Evolutionary conservation across 2,797 vertebrate genomes (phyloP), one percentile per base, ranked within the genome.

Genomic region (Garrulus glandarius): DNA sequence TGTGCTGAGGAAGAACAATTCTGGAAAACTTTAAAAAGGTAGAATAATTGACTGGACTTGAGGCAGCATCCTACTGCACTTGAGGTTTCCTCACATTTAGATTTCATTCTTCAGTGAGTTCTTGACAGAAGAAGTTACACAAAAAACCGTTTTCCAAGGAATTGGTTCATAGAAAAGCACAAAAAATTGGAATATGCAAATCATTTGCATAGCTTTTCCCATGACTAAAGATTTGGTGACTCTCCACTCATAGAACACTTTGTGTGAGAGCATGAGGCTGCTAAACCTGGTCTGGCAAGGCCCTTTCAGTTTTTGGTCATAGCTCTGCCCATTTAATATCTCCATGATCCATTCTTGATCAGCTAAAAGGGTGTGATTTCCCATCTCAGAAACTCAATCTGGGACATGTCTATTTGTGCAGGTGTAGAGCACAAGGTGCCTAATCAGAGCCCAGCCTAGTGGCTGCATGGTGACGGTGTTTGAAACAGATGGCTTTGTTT

Each of bases 361-460:
- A 0, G 52, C 32, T 29, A 27, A 74, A 77, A 77, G 13, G 26
- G 2, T 81, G 49, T 37, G 49, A 71, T 67, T 86, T 78, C 36
- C 44, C 4, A 1, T 32, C 14, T 5, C 0, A 1, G 26, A 30
- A 41, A 50, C 23, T 63, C 60, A 50, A 2, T 32, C 14, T 0
- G 0, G n/a, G 52, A 6, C 55, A 8, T 39, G 34, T 64, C 43
- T 80, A 0, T 46, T 59, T 77, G 44, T 74, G 34, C 23, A 59
- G 34, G 9, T 19, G 9, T 23, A 60, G 60, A 71, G 30, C 47
- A 59, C 6, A 78, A 64, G 24, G 22, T 68, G 4, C 29, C 37
- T 80, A 60, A 36, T 60, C 43, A 75, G 47, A 49, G 18, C 26
- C 30, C 20, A 36, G 34, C 1, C 0, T 43, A 43, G 15, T 89